Conservation (phyloP, 2,888 invertebrate species). For the Agriopis marginaria region DNA sequence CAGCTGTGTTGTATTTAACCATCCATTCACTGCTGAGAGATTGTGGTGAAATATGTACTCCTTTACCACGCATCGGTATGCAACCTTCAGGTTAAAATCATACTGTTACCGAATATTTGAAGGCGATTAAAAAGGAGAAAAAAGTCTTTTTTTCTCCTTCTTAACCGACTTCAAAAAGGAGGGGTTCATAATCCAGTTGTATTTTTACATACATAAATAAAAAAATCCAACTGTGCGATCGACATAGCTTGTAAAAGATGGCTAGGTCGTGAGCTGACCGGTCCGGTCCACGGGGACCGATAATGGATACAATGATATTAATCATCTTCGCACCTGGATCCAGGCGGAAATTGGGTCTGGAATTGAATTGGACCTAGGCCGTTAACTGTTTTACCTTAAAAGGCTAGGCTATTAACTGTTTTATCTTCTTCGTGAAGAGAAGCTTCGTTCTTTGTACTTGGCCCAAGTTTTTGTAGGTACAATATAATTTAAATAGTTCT, state of each 20-base stretch:
- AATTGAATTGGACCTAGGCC: constrained; percentile 1
- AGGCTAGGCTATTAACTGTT: neutral
- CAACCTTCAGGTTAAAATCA: too few relatives aligned
- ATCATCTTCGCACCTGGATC: constrained; percentile 9
- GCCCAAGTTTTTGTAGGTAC: neutral
- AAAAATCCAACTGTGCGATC: too few relatives aligned
- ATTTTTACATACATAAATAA: too few relatives aligned
- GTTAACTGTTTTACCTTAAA: constrained; percentile 6
- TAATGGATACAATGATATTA: constrained; percentile 14
- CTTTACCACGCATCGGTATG: too few relatives aligned
- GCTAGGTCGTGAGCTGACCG: neutral
- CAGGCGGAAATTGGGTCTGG: constrained; percentile 1
- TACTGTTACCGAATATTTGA: too few relatives aligned
- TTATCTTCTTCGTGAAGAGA: neutral
- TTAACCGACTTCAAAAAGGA: too few relatives aligned
- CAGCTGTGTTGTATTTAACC: neutral
- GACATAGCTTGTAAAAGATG: too few relatives aligned
- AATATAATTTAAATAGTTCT: neutral
- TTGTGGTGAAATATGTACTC: too few relatives aligned
- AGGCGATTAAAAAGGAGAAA: too few relatives aligned
- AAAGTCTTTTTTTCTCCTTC: too few relatives aligned
- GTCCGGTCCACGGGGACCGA: neutral
- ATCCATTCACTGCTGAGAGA: neutral
- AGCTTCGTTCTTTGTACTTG: neutral
- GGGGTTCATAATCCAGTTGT: too few relatives aligned